A percentile compares a stretch with the other conserved stretches of the same genome.
phyloP scores from a whole-genome alignment of 2,113 vertebrate genomes.

The Nibea albiflora region DNA sequence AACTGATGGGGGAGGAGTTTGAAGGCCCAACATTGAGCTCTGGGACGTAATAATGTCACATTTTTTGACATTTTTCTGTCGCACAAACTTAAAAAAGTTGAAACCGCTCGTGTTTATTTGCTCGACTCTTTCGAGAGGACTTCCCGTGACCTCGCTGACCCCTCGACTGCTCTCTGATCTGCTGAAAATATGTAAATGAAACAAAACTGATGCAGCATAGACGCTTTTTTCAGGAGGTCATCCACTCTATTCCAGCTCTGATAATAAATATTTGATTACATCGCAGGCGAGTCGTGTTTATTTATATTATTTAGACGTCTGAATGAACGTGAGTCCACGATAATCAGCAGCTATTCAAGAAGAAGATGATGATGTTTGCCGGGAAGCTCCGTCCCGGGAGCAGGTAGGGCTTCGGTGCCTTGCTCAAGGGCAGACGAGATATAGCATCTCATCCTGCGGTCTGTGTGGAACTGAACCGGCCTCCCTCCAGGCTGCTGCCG shows the following conservation, averaged over 20 bases:
- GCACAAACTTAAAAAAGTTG: not conserved
- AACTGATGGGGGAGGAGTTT: not conserved
- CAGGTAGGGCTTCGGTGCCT: too few species aligned
- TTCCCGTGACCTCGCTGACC: conserved; percentile 6
- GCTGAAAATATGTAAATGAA: conserved; percentile 6
- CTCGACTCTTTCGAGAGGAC: conserved; percentile 8
- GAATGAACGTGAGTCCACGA: too few species aligned
- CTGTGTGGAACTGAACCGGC: too few species aligned
- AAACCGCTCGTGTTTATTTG: not conserved
- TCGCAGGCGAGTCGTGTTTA: not conserved
- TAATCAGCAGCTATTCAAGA: not conserved
- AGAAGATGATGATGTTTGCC: too few species aligned
- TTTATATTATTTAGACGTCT: too few species aligned
- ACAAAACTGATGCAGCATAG: not conserved
- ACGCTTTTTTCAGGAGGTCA: not conserved
- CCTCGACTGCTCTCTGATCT: not conserved
- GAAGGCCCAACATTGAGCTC: not conserved
- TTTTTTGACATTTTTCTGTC: not conserved
- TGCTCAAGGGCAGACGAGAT: too few species aligned
- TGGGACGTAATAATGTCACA: not conserved
- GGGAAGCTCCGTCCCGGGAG: too few species aligned
- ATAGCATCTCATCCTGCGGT: too few species aligned
- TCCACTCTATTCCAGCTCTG: not conserved
- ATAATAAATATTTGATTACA: not conserved
- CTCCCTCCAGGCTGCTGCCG: too few species aligned